Evolutionary conservation across 2,888 invertebrate species (phyloP).

Genomic region (Drosophila hamatofila): DNA sequence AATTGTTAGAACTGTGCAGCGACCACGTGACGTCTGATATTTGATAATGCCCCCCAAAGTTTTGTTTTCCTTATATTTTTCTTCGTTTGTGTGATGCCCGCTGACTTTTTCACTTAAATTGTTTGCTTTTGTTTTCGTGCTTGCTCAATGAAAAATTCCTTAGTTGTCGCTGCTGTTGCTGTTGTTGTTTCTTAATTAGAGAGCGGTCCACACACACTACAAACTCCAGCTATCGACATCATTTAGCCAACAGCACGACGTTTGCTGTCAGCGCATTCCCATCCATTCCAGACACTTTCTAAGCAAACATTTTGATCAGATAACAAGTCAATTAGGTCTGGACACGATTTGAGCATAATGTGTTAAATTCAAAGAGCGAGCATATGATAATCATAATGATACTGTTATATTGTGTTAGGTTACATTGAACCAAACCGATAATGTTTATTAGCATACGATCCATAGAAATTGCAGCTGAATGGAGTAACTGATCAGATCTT

Average conservation of each 20-base stretch:
- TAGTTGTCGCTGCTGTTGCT: constrained; percentile 18
- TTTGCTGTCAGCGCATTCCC: constrained; percentile 40
- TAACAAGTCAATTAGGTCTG: constrained; percentile 55
- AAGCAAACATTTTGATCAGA: constrained; percentile 50
- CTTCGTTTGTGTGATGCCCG: constrained; percentile 19
- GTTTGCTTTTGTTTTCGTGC: constrained; percentile 42
- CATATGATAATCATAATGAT: constrained; percentile 33
- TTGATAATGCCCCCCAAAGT: constrained; percentile 39
- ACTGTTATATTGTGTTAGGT: constrained; percentile 6
- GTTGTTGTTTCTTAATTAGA: constrained; percentile 47
- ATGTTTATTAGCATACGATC: background rate
- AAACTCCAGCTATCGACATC: constrained; percentile 23
- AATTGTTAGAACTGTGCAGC: constrained; percentile 20
- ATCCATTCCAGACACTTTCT: constrained; percentile 50
- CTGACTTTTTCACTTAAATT: constrained; percentile 53
- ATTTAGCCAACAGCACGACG: constrained; percentile 27
- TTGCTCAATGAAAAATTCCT: constrained; percentile 54
- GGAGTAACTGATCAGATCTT: background rate
- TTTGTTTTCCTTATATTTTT: constrained; percentile 9
- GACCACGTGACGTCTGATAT: constrained; percentile 38
- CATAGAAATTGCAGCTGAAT: background rate
- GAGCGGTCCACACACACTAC: constrained; percentile 19
- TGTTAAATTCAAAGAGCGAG: constrained; percentile 15
- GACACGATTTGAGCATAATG: constrained; percentile 37
- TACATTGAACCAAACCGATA: background rate